Evolutionary conservation across 2,888 invertebrate species (phyloP).

Genomic region (Carcina quercana): DNA sequence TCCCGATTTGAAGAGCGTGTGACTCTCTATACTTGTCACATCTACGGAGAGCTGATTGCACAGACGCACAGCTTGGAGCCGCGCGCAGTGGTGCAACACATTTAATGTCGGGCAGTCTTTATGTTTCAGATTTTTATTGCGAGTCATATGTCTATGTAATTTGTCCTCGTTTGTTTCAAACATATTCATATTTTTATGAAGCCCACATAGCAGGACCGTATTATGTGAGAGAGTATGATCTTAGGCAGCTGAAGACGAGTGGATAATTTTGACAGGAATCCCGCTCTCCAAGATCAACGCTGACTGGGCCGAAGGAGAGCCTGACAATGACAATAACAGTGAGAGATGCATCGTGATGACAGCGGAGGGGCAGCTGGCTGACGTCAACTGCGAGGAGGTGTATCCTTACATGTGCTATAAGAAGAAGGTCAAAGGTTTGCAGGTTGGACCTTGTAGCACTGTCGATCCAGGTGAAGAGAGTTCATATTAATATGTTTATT

Average conservation of each 20-base stretch:
- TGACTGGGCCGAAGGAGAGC: not conserved
- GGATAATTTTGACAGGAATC: conserved; percentile 1
- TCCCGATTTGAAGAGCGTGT: no score
- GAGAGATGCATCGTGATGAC: not conserved
- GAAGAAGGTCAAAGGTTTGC: not conserved
- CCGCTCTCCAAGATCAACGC: not conserved
- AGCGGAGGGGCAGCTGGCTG: not conserved
- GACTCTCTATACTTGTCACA: no score
- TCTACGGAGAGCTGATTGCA: no score
- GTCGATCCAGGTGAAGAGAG: conserved; percentile 2
- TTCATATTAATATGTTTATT: not conserved
- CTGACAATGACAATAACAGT: not conserved
- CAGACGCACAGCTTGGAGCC: no score
- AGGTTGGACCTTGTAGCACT: conserved; percentile 1
- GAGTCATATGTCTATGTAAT: no score
- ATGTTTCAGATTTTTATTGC: no score
- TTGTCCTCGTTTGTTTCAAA: no score
- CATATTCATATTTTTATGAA: no score
- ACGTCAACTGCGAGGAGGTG: not conserved
- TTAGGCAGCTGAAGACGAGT: not conserved
- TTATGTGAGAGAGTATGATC: no score
- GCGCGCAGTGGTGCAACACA: no score
- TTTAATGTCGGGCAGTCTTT: no score
- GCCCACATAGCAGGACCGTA: no score
- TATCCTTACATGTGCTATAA: conserved; percentile 4